Percentiles rank a stretch among this genome's conserved stretches.
Evolutionary conservation across 2,113 vertebrate genomes (phyloP).

Genomic region (Solea solea): DNA sequence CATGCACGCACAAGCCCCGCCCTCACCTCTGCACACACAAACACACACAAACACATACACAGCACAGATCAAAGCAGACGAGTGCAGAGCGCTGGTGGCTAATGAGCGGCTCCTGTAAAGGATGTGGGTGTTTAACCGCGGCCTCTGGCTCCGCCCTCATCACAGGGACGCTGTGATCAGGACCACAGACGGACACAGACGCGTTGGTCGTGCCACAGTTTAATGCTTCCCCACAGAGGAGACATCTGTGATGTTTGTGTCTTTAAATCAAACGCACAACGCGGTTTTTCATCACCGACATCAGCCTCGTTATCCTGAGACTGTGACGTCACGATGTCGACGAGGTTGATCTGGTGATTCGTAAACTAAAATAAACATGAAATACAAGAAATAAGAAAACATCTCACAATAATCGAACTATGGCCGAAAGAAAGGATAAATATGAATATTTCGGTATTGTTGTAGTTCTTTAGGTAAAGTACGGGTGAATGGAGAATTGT

Average conservation of each 20-base stretch:
- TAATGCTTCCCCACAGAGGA: conserved; percentile 57
- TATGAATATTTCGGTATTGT: too few species aligned
- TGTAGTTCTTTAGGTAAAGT: too few species aligned
- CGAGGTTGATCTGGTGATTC: too few species aligned
- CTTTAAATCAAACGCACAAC: too few species aligned
- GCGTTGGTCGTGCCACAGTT: conserved; percentile 24
- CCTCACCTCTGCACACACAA: conserved; percentile 10
- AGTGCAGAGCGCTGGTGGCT: conserved; percentile 51
- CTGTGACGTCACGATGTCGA: too few species aligned
- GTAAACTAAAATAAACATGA: too few species aligned
- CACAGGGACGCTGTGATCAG: conserved; percentile 62
- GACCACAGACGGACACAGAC: conserved; percentile 18
- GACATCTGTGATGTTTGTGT: conserved; percentile 13
- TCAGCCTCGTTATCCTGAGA: too few species aligned
- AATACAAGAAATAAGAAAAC: too few species aligned
- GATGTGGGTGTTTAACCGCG: conserved; percentile 62
- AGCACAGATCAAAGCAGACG: conserved; percentile 60
- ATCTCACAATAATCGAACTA: too few species aligned
- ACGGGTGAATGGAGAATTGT: too few species aligned
- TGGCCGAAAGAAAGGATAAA: too few species aligned
- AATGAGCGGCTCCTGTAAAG: conserved; percentile 66
- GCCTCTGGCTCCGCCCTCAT: conserved; percentile 50
- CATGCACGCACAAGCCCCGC: conserved; percentile 4
- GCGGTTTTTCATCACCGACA: too few species aligned
- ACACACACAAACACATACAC: conserved; percentile 14